Base-by-base conservation (phyloP, 1,140 invertebrate species). In the Parasteatoda tepidariorum region DNA sequence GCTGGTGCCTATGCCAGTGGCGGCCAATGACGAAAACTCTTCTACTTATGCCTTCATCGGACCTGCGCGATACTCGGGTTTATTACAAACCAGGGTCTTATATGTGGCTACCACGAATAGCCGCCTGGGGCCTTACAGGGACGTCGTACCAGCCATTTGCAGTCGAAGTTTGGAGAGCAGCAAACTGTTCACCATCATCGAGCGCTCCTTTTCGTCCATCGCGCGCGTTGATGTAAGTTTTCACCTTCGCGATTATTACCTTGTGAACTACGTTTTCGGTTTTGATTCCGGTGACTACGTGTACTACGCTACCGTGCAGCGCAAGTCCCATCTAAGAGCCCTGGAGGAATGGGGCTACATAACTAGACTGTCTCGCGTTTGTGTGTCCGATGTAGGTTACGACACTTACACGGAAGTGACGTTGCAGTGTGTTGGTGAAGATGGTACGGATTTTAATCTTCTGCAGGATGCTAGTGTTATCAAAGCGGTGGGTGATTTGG, bases 81-180 rank as follows among this genome's bases (percentile, higher is more conserved):
- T 93, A 93, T 92, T 92, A 62, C 89, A 91, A 33, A 78, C 15
- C 2, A 94, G 95, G 88, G 94, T 98, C 26, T 89, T 99, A 0
- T 98, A 98, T 90, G 95, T 98, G 5, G 96, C 96, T 3, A 97
- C 96, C 3, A 98, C 97, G 1, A 97, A 97, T 87, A 98, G 96
- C 0, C 95, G 95, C 86, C 94, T 94, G 85, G 97, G 96, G 7
- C 94, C 96, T 85, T 97, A 95, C 88, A 92, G 96, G n/a, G 95
- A 97, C 87, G 94, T 97, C 86, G 96, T 98, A 18, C 97, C 97
- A 6, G 96, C 96, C 1, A 96, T 98, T 87, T 94, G 95, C 11
- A 96, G 94, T 86, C 92, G 96, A 31, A 85, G 79, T 54, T 79
- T 87, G 13, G 87, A 93, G 93, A 85, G 90, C 96, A 62, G 88